Evolutionary conservation across 2,113 vertebrate species (phyloP), one percentile per base, ranked within the genome.

Genomic region (Hemicordylus capensis): DNA sequence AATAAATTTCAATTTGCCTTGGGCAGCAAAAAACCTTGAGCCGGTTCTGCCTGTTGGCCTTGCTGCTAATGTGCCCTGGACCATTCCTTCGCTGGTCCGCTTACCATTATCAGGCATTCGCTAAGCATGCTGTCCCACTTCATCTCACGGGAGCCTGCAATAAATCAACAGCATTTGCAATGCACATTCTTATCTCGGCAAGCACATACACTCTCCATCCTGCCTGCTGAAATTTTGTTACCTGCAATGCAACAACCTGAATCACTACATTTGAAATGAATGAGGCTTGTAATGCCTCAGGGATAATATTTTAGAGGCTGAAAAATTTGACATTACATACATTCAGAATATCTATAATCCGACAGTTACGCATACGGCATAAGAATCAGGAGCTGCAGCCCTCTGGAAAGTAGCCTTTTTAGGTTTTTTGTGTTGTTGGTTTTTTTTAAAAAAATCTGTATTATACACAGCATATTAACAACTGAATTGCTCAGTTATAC

Each of bases 261-360:
- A 89, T 92, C 4, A 0, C 85, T 90, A 92, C 77, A 91, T 94
- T 88, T 92, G 87, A 93, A 91, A 92, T 88, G 92, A 94, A 94
- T 93, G 90, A 92, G 48, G 83, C 91, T 92, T 91, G 91, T 92
- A 93, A 90, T 90, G 93, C 93, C 90, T 90, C 78, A 74, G 89
- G 93, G 90, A 80, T 92, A 88, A 90, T 69, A 76, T 91, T 92
- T 92, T 80, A 92, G 82, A 86, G 89, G 91, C 85, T 88, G 90
- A 89, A 90, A 85, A 88, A 84, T 86, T 84, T 89, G 91, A 90
- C 82, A 84, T 84, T 88, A 54, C 69, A 84, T 70, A 77, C 76
- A 89, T 90, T 90, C 84, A 81, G 86, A 86, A 84, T 85, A 91
- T 87, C 56, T 90, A 42, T 92, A 92, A 92, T 91, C 61, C 90